Base-by-base conservation (phyloP, 2,888 invertebrate species). In the Muschampia staudingeri region DNA sequence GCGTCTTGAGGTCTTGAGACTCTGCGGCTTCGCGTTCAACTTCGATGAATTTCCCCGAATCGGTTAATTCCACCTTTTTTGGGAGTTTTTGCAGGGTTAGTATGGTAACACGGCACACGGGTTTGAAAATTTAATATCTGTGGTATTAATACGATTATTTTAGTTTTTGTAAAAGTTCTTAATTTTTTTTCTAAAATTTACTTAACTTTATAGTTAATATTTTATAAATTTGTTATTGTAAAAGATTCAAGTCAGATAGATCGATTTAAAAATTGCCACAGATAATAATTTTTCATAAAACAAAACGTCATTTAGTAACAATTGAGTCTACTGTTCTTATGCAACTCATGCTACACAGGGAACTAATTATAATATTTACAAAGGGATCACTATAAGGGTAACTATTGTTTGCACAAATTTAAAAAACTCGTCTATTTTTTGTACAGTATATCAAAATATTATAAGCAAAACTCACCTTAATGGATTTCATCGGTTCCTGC, bases 11-110 rank as follows among this genome's bases (percentile, higher is more conserved):
- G 2, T 69, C 69, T 69, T 56, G 34, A 25, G 30, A 88, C 12
- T 93, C 92, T 70, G 86, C 83, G n/a, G 88, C 89, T 4, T 94
- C 94, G 40, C 94, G 92, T 86, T 97, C 97, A 76, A 97, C 94
- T 93, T 97, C 97, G 91, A 97, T 95, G 94, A 97, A 97, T 91
- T 96, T 97, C 19, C 97, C 97, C 85, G 96, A 94, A 88, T 95
- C 95, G 69, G 97, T 97, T 91, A 97, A 88, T 96, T 97, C 97
- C 86, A 97, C 96, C 97, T 97, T 96, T 80, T 91, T 92, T 91
- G 88, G 93, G 91, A 90, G 91, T 89, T 90, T 90, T 91, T 85
- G 67, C 75, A 56, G 82, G 80, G 95, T 96, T 96, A 95, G 96
- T 95, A 88, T 91, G 91, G 92, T 89, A 93, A 94, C 94, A 95